Percentiles rank a stretch among this genome's conserved stretches.
Conservation (phyloP, 1,140 invertebrate genomes). For the Magallana gigas region DNA sequence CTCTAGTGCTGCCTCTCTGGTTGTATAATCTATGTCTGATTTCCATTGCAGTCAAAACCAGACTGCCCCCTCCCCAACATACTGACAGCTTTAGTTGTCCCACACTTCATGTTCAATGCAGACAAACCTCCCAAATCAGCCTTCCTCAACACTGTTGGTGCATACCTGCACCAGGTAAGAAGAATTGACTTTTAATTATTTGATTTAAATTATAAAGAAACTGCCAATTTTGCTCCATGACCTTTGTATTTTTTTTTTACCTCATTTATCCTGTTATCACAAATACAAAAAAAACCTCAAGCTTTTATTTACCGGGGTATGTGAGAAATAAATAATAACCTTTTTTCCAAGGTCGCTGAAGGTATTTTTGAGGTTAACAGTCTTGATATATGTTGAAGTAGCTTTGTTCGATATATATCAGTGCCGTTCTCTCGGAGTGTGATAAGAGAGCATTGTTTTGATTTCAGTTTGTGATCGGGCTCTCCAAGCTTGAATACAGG, state of each 20-base stretch:
- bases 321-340: no score
- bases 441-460: neutral
- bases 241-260: no score
- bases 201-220: no score
- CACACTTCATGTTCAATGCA: slow-evolving; percentile 63
- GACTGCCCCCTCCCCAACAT: slow-evolving; percentile 67
- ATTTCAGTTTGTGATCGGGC: slow-evolving; percentile 58
- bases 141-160: slow-evolving; percentile 60
- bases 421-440: neutral
- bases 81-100: slow-evolving; percentile 64
- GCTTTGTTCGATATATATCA: neutral
- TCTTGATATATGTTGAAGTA: neutral
- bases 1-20: neutral
- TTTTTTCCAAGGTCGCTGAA: no score
- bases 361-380: neutral
- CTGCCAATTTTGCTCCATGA: no score
- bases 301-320: no score
- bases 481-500: slow-evolving; percentile 63
- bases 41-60: slow-evolving; percentile 63
- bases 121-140: slow-evolving; percentile 62
- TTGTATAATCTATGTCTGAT: neutral
- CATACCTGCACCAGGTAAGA: slow-evolving; percentile 66
- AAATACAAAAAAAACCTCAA: no score
- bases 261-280: no score
- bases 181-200: neutral